Evolutionary conservation across 2,113 vertebrate genomes (phyloP).

Genomic region (Cricetomys ansorgei): DNA sequence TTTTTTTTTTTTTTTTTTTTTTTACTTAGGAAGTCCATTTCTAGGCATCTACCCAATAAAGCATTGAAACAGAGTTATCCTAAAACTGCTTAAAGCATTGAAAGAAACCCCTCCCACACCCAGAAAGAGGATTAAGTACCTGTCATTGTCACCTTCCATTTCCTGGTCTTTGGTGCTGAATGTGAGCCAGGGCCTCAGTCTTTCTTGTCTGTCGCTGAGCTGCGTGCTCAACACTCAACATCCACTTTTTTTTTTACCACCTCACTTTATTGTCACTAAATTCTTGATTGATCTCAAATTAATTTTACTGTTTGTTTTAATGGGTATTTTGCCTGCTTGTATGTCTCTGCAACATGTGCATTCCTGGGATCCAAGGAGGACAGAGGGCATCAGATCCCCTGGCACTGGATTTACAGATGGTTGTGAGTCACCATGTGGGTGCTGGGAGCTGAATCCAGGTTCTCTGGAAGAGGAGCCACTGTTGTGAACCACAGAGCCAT

Average conservation of each 20-base stretch:
- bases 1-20: slow-evolving; percentile 33
- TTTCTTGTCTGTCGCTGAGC: neutral
- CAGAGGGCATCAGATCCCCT: neutral
- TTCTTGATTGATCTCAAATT: slow-evolving; percentile 45
- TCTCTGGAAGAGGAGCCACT: neutral
- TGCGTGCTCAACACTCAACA: neutral
- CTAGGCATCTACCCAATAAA: slow-evolving; percentile 38
- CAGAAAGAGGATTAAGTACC: neutral
- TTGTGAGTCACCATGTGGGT: neutral
- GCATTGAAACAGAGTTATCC: slow-evolving; percentile 6
- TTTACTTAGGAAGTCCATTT: slow-evolving; percentile 9
- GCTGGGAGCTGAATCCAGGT: neutral
- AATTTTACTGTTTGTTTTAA: neutral
- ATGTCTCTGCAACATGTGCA: neutral
- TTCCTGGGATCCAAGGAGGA: neutral
- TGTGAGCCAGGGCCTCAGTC: neutral
- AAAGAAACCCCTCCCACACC: neutral
- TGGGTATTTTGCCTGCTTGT: neutral
- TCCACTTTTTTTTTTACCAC: slow-evolving; percentile 12
- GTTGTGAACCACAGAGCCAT: neutral
- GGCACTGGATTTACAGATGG: neutral
- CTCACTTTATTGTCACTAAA: slow-evolving; percentile 5
- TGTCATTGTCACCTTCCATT: neutral
- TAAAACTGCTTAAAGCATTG: slow-evolving; percentile 20
- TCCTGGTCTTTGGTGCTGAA: neutral